phyloP scores from a whole-genome alignment of 2,888 invertebrate species.

The Temnothorax ravouxi region DNA sequence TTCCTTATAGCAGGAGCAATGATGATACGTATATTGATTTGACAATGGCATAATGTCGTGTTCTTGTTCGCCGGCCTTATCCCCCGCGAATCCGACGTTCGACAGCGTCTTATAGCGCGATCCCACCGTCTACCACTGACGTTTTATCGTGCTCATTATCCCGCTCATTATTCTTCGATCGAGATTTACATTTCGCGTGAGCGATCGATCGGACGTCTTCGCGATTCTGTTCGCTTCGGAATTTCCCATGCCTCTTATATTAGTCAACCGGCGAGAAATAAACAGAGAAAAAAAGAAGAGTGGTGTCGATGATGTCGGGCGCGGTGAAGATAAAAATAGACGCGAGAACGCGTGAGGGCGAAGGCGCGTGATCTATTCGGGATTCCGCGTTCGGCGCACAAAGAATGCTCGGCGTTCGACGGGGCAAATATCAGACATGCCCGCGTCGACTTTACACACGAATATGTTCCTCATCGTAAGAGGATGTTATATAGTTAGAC shows the following conservation, averaged over 20 bases:
- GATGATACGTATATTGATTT: conserved; percentile 22
- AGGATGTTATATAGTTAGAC: neutral
- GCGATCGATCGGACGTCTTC: conserved; percentile 6
- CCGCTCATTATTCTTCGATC: neutral
- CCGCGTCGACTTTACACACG: neutral
- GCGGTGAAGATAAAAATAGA: conserved; percentile 35
- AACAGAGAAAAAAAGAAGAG: conserved; percentile 54
- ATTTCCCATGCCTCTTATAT: conserved; percentile 67
- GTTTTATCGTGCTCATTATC: conserved; percentile 22
- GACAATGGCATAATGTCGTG: conserved; percentile 18
- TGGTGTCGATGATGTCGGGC: conserved; percentile 14
- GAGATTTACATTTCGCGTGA: conserved; percentile 15
- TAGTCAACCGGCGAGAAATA: conserved; percentile 71
- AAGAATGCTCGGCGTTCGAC: conserved; percentile 82
- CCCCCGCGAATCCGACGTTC: neutral
- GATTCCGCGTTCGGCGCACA: conserved; percentile 71
- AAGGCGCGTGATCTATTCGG: conserved; percentile 72
- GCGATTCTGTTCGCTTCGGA: conserved; percentile 57
- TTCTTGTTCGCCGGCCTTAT: neutral
- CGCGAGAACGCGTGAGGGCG: conserved; percentile 45
- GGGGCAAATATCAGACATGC: conserved; percentile 60
- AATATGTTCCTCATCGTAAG: neutral
- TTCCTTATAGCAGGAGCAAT: neutral
- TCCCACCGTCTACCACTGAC: neutral
- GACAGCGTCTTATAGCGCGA: neutral